phyloP scores from a whole-genome alignment of 2,888 invertebrate species.

The Shargacucullia verbasci region DNA sequence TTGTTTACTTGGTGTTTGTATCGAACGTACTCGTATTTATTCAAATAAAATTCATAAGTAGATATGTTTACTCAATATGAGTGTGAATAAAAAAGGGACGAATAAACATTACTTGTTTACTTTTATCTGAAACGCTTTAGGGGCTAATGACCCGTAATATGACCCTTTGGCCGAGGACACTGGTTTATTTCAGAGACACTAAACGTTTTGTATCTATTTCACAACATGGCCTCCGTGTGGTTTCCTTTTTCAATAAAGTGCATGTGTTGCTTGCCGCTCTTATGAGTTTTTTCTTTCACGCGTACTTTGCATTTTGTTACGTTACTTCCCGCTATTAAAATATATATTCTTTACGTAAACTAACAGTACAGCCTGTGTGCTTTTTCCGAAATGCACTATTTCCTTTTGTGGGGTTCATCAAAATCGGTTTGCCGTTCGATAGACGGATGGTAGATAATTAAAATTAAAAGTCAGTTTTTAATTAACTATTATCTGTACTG shows the following conservation, averaged over 20 bases:
- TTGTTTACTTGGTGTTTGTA: slow-evolving; percentile 5
- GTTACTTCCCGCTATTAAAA: not conserved
- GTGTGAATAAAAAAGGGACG: slow-evolving; percentile 22
- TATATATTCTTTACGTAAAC: slow-evolving; percentile 2
- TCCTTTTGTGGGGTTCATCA: too few species aligned
- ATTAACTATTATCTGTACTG: slow-evolving; percentile 22
- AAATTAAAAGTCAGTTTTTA: slow-evolving; percentile 2
- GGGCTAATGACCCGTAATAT: slow-evolving; percentile 35
- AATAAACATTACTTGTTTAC: slow-evolving; percentile 30
- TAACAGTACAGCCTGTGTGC: too few species aligned
- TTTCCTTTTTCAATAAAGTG: slow-evolving; percentile 30
- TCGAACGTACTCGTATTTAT: slow-evolving; percentile 5
- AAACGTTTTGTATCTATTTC: slow-evolving; percentile 12
- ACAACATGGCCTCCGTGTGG: slow-evolving; percentile 3
- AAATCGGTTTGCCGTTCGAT: too few species aligned
- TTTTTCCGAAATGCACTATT: too few species aligned
- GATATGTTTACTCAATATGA: not conserved
- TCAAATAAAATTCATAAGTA: not conserved
- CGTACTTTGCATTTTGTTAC: slow-evolving; percentile 3
- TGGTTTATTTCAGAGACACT: slow-evolving; percentile 6
- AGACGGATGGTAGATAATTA: not conserved
- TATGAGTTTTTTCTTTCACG: slow-evolving; percentile 13
- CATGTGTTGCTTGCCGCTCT: slow-evolving; percentile 8
- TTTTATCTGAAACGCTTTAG: slow-evolving; percentile 25
- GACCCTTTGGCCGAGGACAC: slow-evolving; percentile 20